phyloP scores from a whole-genome alignment of 2,113 vertebrate species.

The Dasypus novemcinctus region DNA sequence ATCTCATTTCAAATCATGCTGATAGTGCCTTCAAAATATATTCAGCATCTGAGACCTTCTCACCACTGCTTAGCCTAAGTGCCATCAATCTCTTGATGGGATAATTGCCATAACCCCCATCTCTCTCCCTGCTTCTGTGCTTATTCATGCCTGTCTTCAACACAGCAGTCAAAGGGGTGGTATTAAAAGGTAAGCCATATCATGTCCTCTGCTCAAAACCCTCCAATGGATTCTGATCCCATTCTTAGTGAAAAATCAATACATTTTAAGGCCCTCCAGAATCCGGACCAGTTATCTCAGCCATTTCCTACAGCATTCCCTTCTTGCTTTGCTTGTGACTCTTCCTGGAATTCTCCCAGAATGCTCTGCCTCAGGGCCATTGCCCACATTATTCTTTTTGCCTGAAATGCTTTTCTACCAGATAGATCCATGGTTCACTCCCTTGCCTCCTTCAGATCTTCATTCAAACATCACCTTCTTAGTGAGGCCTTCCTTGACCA shows the following conservation, averaged over 20 bases:
- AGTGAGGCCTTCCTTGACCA: neutral
- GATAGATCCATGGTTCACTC: neutral
- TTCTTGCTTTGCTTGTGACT: neutral
- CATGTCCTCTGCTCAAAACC: neutral
- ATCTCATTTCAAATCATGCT: neutral
- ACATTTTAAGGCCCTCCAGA: neutral
- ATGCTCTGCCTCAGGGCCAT: neutral
- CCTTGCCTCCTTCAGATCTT: neutral
- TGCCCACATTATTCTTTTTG: neutral
- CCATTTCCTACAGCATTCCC: neutral
- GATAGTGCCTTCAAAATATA: neutral
- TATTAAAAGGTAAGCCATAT: neutral
- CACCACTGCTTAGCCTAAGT: neutral
- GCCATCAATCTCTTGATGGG: neutral
- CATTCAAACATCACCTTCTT: neutral
- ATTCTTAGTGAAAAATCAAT: neutral
- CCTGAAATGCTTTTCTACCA: neutral
- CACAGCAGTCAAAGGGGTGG: neutral
- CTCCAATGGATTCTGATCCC: neutral
- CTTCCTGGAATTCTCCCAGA: neutral
- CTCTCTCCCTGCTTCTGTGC: neutral
- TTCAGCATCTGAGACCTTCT: neutral
- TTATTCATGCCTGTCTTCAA: conserved; percentile 18
- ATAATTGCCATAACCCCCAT: neutral
- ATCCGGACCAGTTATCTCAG: neutral